A percentile compares a stretch with the other conserved stretches of the same genome.
phyloP scores from a whole-genome alignment of 53 echinoderm and acorn worm species.

The Mesocentrotus franciscanus region DNA sequence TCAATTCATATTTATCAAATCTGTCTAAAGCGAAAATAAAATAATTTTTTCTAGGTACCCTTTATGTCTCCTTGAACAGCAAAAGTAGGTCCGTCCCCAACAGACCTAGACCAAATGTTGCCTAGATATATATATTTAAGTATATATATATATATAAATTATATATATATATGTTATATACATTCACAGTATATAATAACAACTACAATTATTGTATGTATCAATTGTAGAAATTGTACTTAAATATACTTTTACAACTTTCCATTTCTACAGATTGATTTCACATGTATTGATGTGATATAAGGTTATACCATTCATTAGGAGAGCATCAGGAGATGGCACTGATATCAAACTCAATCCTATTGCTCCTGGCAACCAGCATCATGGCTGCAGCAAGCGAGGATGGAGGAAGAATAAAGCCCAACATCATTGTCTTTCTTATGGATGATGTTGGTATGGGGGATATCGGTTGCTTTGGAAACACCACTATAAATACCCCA shows the following conservation, averaged over 20 bases:
- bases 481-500: slow-evolving; percentile 86
- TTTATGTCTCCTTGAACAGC: too few relatives aligned
- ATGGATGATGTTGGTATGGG: slow-evolving; percentile 98
- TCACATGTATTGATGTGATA: neutral
- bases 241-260: neutral
- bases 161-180: too few relatives aligned
- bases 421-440: slow-evolving; percentile 90
- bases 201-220: neutral
- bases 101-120: too few relatives aligned
- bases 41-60: too few relatives aligned
- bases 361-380: neutral
- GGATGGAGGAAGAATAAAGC: neutral
- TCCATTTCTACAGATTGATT: slow-evolving; percentile 2
- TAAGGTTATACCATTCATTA: neutral
- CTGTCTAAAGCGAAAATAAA: too few relatives aligned
- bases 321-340: neutral
- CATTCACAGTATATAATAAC: too few relatives aligned
- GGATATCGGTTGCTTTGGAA: slow-evolving; percentile 95
- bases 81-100: too few relatives aligned
- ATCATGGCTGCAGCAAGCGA: neutral
- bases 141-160: too few relatives aligned
- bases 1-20: too few relatives aligned
- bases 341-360: neutral
- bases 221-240: neutral
- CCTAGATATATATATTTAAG: too few relatives aligned